Conservation (phyloP, 2,797 vertebrate genomes). For the Iguana delicatissima region DNA sequence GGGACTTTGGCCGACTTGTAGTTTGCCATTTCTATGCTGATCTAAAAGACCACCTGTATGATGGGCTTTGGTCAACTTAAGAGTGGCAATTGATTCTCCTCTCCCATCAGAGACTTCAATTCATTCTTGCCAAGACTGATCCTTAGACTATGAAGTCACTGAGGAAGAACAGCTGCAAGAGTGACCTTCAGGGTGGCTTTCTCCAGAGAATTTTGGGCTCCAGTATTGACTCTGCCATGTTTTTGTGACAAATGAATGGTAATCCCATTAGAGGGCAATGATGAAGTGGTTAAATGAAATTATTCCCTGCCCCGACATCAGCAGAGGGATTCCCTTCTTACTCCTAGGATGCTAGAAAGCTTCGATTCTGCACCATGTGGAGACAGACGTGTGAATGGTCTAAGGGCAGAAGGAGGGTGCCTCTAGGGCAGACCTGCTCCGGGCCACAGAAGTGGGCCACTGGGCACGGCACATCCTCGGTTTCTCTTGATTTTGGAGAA, state of each 20-base stretch:
- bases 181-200: background rate
- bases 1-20: background rate
- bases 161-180: background rate
- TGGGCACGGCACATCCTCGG: background rate
- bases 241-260: background rate
- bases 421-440: background rate
- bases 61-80: background rate
- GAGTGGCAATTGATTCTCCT: background rate
- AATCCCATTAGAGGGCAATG: too few relatives aligned
- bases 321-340: too few relatives aligned
- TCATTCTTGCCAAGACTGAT: background rate
- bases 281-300: background rate
- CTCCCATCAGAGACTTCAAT: background rate
- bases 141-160: background rate
- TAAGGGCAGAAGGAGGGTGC: background rate
- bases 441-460: background rate
- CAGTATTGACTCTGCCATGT: too few relatives aligned
- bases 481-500: background rate
- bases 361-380: background rate
- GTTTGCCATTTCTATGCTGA: background rate
- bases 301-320: background rate
- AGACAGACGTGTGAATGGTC: too few relatives aligned
- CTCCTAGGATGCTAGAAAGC: too few relatives aligned
- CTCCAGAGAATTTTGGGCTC: background rate
- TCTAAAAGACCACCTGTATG: background rate